Conservation (phyloP, 2,888 invertebrate species). For the Nomada ferruginata region DNA sequence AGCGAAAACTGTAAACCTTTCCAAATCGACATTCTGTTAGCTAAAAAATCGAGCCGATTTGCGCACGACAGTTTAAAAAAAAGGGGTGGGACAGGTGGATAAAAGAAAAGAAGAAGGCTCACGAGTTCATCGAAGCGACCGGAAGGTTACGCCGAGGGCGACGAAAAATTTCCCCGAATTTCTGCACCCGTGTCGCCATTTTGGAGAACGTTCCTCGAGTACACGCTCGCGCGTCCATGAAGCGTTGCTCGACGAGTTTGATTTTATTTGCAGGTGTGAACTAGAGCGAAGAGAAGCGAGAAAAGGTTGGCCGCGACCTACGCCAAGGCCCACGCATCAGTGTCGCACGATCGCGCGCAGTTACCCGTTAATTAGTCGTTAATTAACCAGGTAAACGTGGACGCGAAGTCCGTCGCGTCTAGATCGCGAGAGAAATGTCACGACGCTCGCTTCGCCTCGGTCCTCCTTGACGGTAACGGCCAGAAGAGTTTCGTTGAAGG, state of each 20-base stretch:
- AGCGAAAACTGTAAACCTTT: no score
- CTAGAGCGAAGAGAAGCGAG: slow-evolving; percentile 61
- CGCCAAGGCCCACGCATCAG: slow-evolving; percentile 51
- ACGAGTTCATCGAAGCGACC: background rate
- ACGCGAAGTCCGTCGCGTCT: slow-evolving; percentile 15
- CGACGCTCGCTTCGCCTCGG: slow-evolving; percentile 51
- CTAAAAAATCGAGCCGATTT: no score
- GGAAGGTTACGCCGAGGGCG: background rate
- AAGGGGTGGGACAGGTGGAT: no score
- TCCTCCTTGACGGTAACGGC: slow-evolving; percentile 55
- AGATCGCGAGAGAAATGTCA: slow-evolving; percentile 42
- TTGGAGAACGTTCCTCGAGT: slow-evolving; percentile 64
- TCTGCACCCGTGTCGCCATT: slow-evolving; percentile 52
- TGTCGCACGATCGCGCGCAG: slow-evolving; percentile 48
- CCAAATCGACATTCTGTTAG: no score
- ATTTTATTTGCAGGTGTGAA: slow-evolving; percentile 75
- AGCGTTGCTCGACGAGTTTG: slow-evolving; percentile 50
- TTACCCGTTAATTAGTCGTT: slow-evolving; percentile 61
- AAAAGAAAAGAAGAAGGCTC: background rate
- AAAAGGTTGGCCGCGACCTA: slow-evolving; percentile 54
- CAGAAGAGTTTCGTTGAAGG: slow-evolving; percentile 14
- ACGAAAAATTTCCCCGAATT: background rate
- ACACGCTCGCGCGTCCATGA: slow-evolving; percentile 3
- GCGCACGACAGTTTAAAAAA: no score
- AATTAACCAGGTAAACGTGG: slow-evolving; percentile 56